A percentile compares a stretch with the other conserved stretches of the same genome.
These are phyloP conservation scores for Crocuta crocuta DNA, from an alignment of 2,113 vertebrate genomes.

Conservation along the genomic window DNA sequence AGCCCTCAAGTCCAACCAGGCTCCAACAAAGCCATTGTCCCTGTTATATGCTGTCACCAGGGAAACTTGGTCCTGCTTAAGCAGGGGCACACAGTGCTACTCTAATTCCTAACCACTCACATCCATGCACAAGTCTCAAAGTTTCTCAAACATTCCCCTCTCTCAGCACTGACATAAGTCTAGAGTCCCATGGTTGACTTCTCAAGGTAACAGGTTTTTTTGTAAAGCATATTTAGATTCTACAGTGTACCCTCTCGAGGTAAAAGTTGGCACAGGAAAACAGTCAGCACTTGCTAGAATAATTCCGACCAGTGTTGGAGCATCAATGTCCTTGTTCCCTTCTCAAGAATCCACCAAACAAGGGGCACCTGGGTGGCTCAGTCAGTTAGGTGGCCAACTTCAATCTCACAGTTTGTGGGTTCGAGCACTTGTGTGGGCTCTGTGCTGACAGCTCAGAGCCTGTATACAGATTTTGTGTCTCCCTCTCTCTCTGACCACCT, in stretches of 20 bases:
- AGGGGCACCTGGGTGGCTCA: not conserved
- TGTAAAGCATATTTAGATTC: not conserved
- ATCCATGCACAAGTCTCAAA: not conserved
- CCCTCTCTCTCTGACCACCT: not conserved
- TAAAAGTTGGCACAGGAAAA: not conserved
- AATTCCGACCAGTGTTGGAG: accelerated
- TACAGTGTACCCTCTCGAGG: not conserved
- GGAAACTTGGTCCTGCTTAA: not conserved
- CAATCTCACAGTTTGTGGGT: not conserved
- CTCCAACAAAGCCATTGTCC: accelerated
- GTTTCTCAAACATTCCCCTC: not conserved
- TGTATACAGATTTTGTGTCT: not conserved
- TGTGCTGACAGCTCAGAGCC: too few relatives aligned
- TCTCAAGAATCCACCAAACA: not conserved
- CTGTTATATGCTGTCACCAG: accelerated
- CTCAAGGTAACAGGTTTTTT: not conserved
- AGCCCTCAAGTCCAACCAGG: accelerated
- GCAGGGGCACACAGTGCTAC: accelerated
- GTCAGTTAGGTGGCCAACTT: not conserved
- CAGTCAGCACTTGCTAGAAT: not conserved
- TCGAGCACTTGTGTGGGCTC: not conserved
- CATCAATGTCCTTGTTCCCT: not conserved
- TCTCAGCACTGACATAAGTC: not conserved
- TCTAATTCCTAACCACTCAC: accelerated
- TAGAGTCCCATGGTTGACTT: not conserved